phyloP scores from a whole-genome alignment of 2,888 invertebrate genomes.

The Coelopa pilipes region DNA sequence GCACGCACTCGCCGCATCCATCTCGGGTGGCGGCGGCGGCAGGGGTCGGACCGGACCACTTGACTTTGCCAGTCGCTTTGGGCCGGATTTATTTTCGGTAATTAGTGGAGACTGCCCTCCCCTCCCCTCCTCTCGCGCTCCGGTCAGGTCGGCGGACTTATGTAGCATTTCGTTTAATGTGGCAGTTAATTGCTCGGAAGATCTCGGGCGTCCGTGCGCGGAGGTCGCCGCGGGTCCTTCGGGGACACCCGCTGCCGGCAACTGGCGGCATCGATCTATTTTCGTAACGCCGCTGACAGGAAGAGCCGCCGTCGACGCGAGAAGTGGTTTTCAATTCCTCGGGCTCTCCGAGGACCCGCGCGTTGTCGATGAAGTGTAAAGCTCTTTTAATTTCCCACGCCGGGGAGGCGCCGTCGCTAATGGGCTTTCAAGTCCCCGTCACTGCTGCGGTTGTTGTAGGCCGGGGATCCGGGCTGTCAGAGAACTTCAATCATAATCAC shows the following conservation, averaged over 20 bases:
- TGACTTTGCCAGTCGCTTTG: not conserved
- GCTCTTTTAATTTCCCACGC: too few species aligned
- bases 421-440: too few species aligned
- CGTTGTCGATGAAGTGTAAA: too few species aligned
- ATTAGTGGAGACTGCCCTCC: not conserved
- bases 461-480: too few species aligned
- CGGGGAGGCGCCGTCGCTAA: too few species aligned
- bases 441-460: too few species aligned
- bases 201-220: not conserved
- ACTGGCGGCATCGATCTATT: too few species aligned
- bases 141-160: not conserved
- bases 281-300: not conserved
- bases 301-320: not conserved
- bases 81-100: slow-evolving; percentile 1
- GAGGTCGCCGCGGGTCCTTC: not conserved
- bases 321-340: too few species aligned
- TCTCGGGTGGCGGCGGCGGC: not conserved
- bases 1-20: not conserved
- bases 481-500: too few species aligned
- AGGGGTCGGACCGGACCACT: slow-evolving; percentile 3
- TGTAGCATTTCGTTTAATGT: slow-evolving; percentile 2
- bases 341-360: too few species aligned
- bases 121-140: not conserved
- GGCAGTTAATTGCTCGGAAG: slow-evolving; percentile 9
- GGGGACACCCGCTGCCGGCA: too few species aligned